Evolutionary conservation across 2,113 vertebrate species (phyloP).

Genomic region (Nanorana parkeri): DNA sequence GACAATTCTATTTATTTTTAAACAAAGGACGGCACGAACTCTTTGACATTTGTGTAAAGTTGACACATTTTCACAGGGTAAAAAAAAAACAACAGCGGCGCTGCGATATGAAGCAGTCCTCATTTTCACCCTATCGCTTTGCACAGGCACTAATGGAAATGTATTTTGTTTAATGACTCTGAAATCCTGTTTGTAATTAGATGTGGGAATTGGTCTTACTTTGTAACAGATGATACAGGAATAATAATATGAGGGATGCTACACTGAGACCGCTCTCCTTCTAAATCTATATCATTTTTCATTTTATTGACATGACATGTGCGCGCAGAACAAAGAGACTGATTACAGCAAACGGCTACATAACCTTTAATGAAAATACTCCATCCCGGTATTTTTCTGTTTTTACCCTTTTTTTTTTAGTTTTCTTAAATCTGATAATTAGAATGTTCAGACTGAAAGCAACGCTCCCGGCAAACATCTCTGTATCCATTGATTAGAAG

Average conservation of each 20-base stretch:
- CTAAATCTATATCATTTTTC: constrained; percentile 84
- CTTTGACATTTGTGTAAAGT: neutral
- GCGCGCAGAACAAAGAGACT: constrained; percentile 75
- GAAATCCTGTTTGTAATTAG: constrained; percentile 92
- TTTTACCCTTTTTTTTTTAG: too few species aligned
- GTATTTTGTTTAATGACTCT: constrained; percentile 90
- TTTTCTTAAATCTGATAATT: too few species aligned
- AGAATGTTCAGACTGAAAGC: too few species aligned
- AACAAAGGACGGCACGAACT: too few species aligned
- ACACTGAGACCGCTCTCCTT: constrained; percentile 76
- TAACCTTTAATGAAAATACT: constrained; percentile 72
- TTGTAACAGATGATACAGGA: constrained; percentile 92
- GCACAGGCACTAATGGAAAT: constrained; percentile 86
- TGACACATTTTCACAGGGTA: neutral
- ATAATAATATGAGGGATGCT: constrained; percentile 88
- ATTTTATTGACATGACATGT: constrained; percentile 82
- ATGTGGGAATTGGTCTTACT: constrained; percentile 91
- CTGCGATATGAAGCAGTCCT: constrained; percentile 76
- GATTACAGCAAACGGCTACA: constrained; percentile 77
- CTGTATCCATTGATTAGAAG: too few species aligned
- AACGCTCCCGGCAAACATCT: too few species aligned
- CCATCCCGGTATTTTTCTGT: constrained; percentile 62
- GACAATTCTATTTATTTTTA: too few species aligned
- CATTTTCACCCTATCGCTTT: constrained; percentile 73
- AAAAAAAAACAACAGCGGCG: constrained; percentile 60